These are phyloP conservation scores for Nothobranchius furzeri DNA, from an alignment of 2,113 vertebrate genomes.

Conservation along the genomic window DNA sequence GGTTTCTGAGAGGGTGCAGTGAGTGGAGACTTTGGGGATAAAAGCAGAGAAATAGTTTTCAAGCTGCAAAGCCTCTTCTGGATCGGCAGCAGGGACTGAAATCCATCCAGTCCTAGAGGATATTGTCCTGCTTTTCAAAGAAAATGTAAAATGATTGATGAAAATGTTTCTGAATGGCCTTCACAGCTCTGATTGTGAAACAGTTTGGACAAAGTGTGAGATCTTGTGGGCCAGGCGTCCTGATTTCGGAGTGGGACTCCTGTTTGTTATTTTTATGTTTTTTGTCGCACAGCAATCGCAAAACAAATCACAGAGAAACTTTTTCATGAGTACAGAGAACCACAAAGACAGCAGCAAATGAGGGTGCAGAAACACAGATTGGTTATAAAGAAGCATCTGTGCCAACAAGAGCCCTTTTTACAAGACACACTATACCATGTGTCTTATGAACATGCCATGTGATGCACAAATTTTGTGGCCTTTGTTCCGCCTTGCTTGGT, in stretches of 20 bases:
- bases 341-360: too few relatives aligned
- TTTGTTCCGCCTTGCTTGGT: too few relatives aligned
- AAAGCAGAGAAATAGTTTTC: constrained; percentile 61
- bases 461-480: too few relatives aligned
- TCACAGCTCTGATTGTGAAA: too few relatives aligned
- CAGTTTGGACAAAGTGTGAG: neutral
- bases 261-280: neutral
- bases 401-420: too few relatives aligned
- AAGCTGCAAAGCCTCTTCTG: constrained; percentile 20
- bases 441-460: too few relatives aligned
- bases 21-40: constrained; percentile 50
- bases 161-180: constrained; percentile 1
- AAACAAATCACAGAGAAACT: too few relatives aligned
- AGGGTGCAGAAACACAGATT: too few relatives aligned
- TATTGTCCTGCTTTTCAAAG: constrained; percentile 21
- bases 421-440: too few relatives aligned
- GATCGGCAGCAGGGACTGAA: constrained; percentile 47
- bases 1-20: constrained; percentile 33
- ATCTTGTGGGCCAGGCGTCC: neutral
- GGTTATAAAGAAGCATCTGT: too few relatives aligned
- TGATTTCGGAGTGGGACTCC: neutral
- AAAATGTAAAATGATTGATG: constrained; percentile 9
- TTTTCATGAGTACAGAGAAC: too few relatives aligned
- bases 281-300: too few relatives aligned
- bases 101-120: constrained; percentile 31